Base-by-base conservation (phyloP, 1,140 invertebrate species). In the Pseudomyrmex gracilis region DNA sequence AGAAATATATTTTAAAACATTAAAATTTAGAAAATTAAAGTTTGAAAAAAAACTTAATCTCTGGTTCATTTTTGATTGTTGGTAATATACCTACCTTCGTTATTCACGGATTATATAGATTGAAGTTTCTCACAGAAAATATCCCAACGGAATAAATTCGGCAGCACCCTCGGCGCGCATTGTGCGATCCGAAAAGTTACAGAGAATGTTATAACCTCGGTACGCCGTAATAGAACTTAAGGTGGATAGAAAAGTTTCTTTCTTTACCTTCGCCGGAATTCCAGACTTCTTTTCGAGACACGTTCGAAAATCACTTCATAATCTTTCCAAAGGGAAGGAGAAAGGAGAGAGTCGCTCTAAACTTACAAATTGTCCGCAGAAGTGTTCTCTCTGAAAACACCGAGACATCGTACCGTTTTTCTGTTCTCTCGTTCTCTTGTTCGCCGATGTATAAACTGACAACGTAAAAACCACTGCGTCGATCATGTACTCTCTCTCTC, bases 291-390 rank as follows among this genome's bases (percentile, higher is more conserved):
- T 17, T 20, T n/a, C n/a, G 15, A 43, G 17, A 53, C 47, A 63
- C 24, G 58, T 45, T 45, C 58, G 58, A 82, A 76, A 82, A 82
- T 82, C 45, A 82, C 68, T 82, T 73, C 57, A 82, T 73, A 82
- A 82, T 58, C 70, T 63, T 82, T 60, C n/a, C n/a, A n/a, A n/a
- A 24, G 13, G 5, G 34, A 34, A 34, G 34, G 34, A 34, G 7
- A 34, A 34, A 0, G 7, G 34, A 34, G 34, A 5, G 34, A 34
- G 34, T 13, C 55, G 70, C 34, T 12, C 57, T 82, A 43, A 70
- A 82, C 80, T 82, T 82, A 53, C 24, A 76, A 82, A 76, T 73
- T 76, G 58, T 57, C 34, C 49, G 57, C 9, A 55, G 51, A 82
- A 51, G 10, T 47, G 43, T 47, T 15, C 22, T 78, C 47, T 70